Evolutionary conservation across 2,797 vertebrate species (phyloP), one percentile per base, ranked within the genome.

Genomic region (Salarias fasciatus): DNA sequence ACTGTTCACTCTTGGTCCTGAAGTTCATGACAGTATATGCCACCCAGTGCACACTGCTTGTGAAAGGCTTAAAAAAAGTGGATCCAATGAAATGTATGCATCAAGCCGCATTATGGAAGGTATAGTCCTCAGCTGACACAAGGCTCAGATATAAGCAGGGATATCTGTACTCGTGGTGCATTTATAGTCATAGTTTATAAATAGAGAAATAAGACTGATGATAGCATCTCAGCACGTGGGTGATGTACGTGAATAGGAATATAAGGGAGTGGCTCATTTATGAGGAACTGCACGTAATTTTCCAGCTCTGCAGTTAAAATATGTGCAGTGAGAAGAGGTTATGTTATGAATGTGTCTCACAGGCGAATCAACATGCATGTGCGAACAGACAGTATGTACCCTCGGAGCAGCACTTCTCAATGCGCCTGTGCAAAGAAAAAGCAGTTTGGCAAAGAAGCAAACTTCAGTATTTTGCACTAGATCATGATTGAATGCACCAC

Each of bases 391-490:
- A 24, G 10, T 8, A 28, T 57, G 28, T 30, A 54, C n/a, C n/a
- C 3, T 4, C 46, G 50, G 7, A 28, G 46, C 14, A 9, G 46
- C 18, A 11, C 4, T 2, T 10, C 13, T 24, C 18, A 2, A 2
- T 2, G 18, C 18, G 18, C 18, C 3, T 24, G 18, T 24, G 18
- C 18, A 2, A 24, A 24, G 18, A 44, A 10, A 49, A 0, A 57
- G 61, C 68, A 44, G 8, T 70, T 51, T 53, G 53, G 46, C 55
- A 40, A 51, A 50, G 14, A 58, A 35, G n/a, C 59, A 37, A 56
- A 58, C 29, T 45, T 53, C 40, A 60, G 51, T 61, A 24, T 40
- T 52, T 15, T 31, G 30, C 6, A 3, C 33, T 35, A 35, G 35
- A 35, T 35, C 33, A 6, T 2, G 10, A 36, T 8, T 24, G 24